Conservation (phyloP, 2,797 vertebrate genomes). For the Amazonetta brasiliensis region DNA sequence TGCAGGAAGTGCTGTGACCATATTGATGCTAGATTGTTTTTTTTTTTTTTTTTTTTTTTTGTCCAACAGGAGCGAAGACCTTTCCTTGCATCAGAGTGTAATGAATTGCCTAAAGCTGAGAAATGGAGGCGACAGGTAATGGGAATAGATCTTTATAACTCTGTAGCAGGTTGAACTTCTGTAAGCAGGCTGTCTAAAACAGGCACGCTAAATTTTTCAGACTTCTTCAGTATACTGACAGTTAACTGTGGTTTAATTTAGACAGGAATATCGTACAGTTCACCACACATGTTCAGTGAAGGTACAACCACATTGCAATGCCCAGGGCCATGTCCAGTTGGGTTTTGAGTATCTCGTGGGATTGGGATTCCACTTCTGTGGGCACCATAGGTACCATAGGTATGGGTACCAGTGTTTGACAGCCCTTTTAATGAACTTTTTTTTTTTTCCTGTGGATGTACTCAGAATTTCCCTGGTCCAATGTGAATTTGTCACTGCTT, state of each 20-base stretch:
- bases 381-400: no score
- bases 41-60: background rate
- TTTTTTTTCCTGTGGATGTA: background rate
- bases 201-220: background rate
- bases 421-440: background rate
- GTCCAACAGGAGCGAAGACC: slow-evolving; percentile 89
- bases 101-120: slow-evolving; percentile 94
- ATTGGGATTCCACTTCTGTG: background rate
- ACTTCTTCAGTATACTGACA: background rate
- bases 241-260: background rate
- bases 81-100: slow-evolving; percentile 94
- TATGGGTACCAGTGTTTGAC: background rate
- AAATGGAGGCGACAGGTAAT: slow-evolving; percentile 95
- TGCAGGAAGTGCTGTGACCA: background rate
- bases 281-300: background rate
- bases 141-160: background rate
- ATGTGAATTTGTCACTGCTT: background rate
- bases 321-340: background rate
- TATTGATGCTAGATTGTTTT: background rate
- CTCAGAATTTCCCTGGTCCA: background rate
- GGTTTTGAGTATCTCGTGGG: background rate
- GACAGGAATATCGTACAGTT: background rate
- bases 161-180: fast-evolving
- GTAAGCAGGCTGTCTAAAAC: background rate
- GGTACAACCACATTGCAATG: background rate